Evolutionary conservation across 2,888 invertebrate genomes (phyloP).

Genomic region (Euplagia quadripunctaria): DNA sequence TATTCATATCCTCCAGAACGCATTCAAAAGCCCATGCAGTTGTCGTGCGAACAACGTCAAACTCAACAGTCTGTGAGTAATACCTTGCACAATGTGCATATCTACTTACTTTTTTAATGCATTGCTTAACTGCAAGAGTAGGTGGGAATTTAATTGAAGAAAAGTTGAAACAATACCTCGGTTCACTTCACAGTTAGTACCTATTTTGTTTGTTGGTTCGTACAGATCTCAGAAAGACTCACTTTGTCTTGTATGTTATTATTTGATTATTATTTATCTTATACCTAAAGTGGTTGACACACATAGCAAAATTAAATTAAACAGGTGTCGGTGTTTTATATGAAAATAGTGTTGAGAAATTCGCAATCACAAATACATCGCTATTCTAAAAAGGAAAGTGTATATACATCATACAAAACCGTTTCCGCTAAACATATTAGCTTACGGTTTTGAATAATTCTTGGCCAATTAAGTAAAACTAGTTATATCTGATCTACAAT

Average conservation of each 20-base stretch:
- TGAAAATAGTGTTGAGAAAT: too few relatives aligned
- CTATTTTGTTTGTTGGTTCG: neutral
- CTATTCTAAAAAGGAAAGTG: slow-evolving; percentile 20
- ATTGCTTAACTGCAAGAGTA: neutral
- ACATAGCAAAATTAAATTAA: neutral
- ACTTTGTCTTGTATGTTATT: neutral
- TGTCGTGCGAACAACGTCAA: neutral
- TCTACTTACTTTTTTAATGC: neutral
- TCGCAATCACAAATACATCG: neutral
- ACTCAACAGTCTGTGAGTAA: neutral
- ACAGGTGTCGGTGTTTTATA: too few relatives aligned
- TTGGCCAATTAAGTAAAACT: slow-evolving; percentile 64
- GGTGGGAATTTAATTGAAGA: neutral
- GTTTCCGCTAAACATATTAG: slow-evolving; percentile 52
- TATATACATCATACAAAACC: slow-evolving; percentile 25
- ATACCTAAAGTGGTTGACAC: neutral
- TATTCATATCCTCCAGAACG: neutral
- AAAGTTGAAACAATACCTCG: neutral
- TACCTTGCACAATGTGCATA: neutral
- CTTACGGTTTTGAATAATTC: slow-evolving; percentile 59
- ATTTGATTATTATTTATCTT: neutral
- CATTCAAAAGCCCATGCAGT: neutral
- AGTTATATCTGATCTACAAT: slow-evolving; percentile 53
- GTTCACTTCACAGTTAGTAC: neutral
- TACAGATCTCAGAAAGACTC: neutral